Base-by-base conservation (phyloP, 1,140 invertebrate genomes). In the Ceratoteleas bidentatus region DNA sequence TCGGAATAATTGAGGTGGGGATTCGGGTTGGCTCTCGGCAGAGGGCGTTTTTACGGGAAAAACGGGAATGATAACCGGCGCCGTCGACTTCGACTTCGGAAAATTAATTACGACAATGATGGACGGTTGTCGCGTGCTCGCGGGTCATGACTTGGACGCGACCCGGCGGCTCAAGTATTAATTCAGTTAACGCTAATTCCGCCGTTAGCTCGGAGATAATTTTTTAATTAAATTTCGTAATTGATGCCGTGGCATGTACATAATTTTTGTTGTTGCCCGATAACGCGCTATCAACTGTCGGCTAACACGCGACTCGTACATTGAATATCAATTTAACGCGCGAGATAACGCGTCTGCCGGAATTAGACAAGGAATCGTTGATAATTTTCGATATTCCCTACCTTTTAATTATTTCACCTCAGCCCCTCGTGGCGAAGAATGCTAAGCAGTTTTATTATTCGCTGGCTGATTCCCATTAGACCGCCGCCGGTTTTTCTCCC, bases 401-500 rank as follows among this genome's bases (percentile, higher is more conserved):
- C 73, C 84, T 86, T 87, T 87, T 88, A 87, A 88, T 87, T 88
- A 87, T 87, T 88, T 88, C 87, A 87, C 86, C 84, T 80, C 82
- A 85, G 65, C 83, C 85, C 79, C 82, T 65, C 76, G 70, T 81
- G 83, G 83, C 65, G 85, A 89, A 88, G 87, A 90, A 89, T 90
- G 88, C 89, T 88, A 89, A 90, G 89, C 88, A 90, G 89, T 89
- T 90, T 90, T 88, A 90, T 89, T 90, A 90, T 89, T 89, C 88
- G 89, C 85, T 85, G 82, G 87, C 87, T 88, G 89, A 90, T 89
- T 89, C 88, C 89, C 86, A 88, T 89, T 89, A 89, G 87, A 89
- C 85, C 86, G 84, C 88, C 84, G 86, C 84, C 88, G 87, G 87
- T 90, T 89, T 89, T 87, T 88, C 88, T 88, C 88, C 81, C 84